phyloP scores from a whole-genome alignment of 1,140 invertebrate genomes.

The Trypoxylus dichotomus region DNA sequence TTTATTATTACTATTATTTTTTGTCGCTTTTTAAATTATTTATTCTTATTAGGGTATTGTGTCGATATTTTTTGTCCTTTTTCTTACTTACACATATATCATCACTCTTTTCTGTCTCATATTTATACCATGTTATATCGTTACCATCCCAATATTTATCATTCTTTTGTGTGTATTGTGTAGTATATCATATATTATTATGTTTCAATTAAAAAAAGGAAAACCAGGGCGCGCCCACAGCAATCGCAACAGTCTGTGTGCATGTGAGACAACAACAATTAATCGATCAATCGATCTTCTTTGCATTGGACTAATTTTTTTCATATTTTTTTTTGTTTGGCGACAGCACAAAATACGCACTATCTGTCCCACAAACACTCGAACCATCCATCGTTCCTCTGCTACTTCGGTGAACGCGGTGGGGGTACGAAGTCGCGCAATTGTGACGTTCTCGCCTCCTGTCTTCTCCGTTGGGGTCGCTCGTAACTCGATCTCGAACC shows the following conservation, averaged over 20 bases:
- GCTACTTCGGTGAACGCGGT: slow-evolving; percentile 46
- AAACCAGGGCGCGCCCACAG: neutral
- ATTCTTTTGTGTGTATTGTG: neutral
- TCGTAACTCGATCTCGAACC: slow-evolving; percentile 38
- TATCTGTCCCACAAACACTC: slow-evolving; percentile 33
- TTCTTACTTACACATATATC: too few relatives aligned
- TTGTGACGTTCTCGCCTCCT: slow-evolving; percentile 41
- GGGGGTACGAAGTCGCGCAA: slow-evolving; percentile 48
- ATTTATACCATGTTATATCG: neutral
- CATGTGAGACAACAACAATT: slow-evolving; percentile 12
- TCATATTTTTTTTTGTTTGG: neutral
- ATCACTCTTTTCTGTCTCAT: too few relatives aligned
- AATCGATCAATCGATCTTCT: neutral
- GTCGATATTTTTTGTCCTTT: too few relatives aligned
- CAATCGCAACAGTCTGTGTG: slow-evolving; percentile 12
- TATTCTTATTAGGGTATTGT: neutral
- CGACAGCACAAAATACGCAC: slow-evolving; percentile 22
- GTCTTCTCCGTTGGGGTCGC: slow-evolving; percentile 42
- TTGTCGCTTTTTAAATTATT: neutral
- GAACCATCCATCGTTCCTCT: slow-evolving; percentile 22
- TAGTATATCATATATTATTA: neutral
- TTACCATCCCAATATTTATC: neutral
- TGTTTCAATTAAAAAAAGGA: neutral
- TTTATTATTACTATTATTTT: neutral
- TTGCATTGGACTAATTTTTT: too few relatives aligned